Evolutionary conservation across 2,797 vertebrate species (phyloP).

Genomic region (Vultur gryphus): DNA sequence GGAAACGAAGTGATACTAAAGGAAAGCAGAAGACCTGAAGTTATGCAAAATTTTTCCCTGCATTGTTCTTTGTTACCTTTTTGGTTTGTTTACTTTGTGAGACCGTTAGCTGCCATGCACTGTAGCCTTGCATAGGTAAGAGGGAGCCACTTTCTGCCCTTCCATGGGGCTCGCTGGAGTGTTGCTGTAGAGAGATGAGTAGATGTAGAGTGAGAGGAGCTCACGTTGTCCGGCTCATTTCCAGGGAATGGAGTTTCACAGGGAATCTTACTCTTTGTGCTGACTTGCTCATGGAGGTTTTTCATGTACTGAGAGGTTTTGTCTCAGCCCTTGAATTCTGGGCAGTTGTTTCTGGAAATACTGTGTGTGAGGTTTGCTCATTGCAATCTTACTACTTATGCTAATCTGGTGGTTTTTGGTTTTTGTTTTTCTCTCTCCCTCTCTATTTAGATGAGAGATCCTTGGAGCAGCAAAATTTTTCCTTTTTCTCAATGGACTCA

Average conservation of each 20-base stretch:
- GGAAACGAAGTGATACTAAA: neutral
- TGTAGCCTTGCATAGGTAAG: neutral
- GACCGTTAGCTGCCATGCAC: fast-evolving
- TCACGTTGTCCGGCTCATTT: neutral
- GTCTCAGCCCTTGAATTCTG: neutral
- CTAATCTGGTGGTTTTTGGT: neutral
- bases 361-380: neutral
- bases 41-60: neutral
- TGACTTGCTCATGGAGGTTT: neutral
- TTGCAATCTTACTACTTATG: neutral
- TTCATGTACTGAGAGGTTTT: neutral
- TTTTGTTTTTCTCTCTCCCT: conserved; percentile 3
- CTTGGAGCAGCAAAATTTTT: conserved; percentile 49
- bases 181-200: fast-evolving
- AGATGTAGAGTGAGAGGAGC: neutral
- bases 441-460: conserved; percentile 46
- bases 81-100: neutral
- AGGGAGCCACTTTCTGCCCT: neutral
- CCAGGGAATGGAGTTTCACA: neutral
- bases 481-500: conserved; percentile 25
- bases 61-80: neutral
- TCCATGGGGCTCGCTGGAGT: fast-evolving
- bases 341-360: neutral
- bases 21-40: neutral
- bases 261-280: neutral